A percentile compares a stretch with the other conserved stretches of the same genome.
Evolutionary conservation across 2,797 vertebrate genomes (phyloP).

Genomic region (Australoheros facetus): DNA sequence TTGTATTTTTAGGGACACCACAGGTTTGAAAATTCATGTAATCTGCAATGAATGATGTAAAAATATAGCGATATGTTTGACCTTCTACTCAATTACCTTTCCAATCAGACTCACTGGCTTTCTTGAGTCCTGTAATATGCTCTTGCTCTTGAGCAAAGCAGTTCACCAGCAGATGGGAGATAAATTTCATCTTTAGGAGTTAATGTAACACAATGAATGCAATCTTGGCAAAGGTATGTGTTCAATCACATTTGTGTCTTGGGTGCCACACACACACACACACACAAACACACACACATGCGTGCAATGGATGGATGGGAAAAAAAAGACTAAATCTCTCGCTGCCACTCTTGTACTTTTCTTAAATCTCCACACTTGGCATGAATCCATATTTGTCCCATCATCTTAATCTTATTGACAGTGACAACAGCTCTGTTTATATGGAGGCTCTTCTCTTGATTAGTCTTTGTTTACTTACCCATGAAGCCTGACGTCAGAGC

Average conservation of each 20-base stretch:
- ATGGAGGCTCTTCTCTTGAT: constrained; percentile 55
- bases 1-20: too few relatives aligned
- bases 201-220: not conserved
- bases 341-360: constrained; percentile 7
- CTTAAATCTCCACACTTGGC: constrained; percentile 29
- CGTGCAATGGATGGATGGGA: too few relatives aligned
- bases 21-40: not conserved
- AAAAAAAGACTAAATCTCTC: not conserved
- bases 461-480: constrained; percentile 77
- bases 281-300: too few relatives aligned
- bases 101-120: not conserved
- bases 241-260: too few relatives aligned
- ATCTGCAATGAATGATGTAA: not conserved
- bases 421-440: constrained; percentile 76
- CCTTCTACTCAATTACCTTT: not conserved
- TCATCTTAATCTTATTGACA: constrained; percentile 59
- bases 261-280: too few relatives aligned
- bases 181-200: not conserved
- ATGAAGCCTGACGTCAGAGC: constrained; percentile 76
- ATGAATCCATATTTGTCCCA: constrained; percentile 43
- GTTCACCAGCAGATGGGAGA: not conserved
- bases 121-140: not conserved
- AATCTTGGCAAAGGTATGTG: too few relatives aligned
- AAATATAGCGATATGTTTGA: not conserved
- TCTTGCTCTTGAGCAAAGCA: not conserved